These are phyloP conservation scores for Prinia subflava DNA, from an alignment of 2,113 vertebrate species.

Conservation along the genomic window DNA sequence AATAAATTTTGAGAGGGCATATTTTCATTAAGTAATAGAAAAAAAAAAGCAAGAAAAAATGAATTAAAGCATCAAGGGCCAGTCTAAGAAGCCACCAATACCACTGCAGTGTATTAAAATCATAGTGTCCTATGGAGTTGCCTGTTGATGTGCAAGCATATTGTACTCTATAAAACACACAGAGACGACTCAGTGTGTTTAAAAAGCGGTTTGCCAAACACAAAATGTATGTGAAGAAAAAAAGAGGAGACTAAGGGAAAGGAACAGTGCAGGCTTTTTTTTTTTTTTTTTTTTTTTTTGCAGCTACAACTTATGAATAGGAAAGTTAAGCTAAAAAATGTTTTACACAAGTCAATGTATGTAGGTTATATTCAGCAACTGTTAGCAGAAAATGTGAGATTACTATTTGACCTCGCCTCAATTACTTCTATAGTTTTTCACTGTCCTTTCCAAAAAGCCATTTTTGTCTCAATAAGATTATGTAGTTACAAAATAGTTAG, in stretches of 20 bases:
- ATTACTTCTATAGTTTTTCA: neutral
- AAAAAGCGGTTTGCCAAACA: neutral
- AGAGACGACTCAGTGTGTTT: neutral
- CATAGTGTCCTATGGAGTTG: neutral
- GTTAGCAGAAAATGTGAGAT: neutral
- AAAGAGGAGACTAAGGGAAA: neutral
- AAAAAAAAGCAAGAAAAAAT: neutral
- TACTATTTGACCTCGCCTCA: neutral
- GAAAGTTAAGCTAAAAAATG: neutral
- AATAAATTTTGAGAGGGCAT: neutral
- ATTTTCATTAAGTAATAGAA: neutral
- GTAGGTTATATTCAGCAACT: neutral
- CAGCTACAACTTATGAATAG: neutral
- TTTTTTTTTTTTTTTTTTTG: neutral
- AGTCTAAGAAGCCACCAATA: neutral
- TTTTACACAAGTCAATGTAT: neutral
- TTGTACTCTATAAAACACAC: neutral
- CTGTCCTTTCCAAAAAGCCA: neutral
- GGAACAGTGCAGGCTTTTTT: neutral
- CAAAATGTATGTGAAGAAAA: neutral
- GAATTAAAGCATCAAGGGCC: neutral
- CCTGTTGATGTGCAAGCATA: neutral
- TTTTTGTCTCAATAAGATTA: neutral
- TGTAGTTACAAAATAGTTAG: neutral
- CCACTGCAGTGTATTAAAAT: neutral